phyloP scores from a whole-genome alignment of 2,113 vertebrate genomes.

The Raja brachyura region DNA sequence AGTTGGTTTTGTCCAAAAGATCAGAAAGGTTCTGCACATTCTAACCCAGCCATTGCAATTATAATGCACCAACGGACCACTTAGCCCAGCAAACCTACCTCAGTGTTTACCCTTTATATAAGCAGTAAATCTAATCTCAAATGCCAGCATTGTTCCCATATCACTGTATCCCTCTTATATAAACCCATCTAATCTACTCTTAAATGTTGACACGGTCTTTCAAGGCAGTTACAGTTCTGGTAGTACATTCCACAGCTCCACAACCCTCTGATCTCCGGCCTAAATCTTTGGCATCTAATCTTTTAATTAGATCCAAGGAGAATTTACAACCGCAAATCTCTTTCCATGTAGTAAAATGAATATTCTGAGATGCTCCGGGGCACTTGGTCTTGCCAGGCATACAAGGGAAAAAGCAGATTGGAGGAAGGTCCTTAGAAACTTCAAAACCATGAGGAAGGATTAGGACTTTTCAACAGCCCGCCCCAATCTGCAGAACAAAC shows the following conservation, averaged over 20 bases:
- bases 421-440: background rate
- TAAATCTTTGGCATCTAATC: conserved; percentile 2
- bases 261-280: conserved; percentile 4
- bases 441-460: background rate
- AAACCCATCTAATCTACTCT: background rate
- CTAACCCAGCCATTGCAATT: background rate
- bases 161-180: background rate
- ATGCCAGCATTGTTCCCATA: background rate
- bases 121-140: background rate
- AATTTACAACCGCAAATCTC: background rate
- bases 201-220: background rate
- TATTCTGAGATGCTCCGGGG: background rate
- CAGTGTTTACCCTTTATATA: background rate
- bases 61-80: background rate
- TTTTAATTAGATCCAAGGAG: background rate
- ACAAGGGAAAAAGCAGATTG: background rate
- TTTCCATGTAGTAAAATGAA: background rate
- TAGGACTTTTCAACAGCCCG: background rate
- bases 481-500: background rate
- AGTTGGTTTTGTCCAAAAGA: background rate
- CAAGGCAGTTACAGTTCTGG: background rate
- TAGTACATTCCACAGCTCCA: background rate
- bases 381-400: background rate
- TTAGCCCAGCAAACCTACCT: background rate
- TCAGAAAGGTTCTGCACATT: background rate